These are phyloP conservation scores for Strigamia maritima DNA, from an alignment of 2,888 invertebrate genomes.

Conservation along the genomic window DNA sequence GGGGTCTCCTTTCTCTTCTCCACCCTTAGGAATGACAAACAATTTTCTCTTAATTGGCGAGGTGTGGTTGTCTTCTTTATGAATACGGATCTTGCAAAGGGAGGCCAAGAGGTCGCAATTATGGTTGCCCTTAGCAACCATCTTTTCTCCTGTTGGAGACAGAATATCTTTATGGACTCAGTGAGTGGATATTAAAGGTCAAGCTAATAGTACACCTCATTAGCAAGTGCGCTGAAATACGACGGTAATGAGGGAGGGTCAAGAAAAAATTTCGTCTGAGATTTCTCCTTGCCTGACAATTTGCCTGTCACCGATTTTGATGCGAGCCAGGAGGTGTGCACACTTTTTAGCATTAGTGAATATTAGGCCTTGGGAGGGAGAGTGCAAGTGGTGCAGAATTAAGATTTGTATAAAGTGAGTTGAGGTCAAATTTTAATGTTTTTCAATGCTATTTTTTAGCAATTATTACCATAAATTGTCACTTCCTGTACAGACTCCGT, in stretches of 20 bases:
- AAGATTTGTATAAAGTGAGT: not conserved
- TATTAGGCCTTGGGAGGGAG: not conserved
- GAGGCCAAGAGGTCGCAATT: conserved; percentile 25
- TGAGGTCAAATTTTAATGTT: not conserved
- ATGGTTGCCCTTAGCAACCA: conserved; percentile 29
- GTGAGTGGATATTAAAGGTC: conserved; percentile 27
- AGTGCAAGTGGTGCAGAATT: not conserved
- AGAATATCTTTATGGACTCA: conserved; percentile 26
- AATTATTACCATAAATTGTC: not conserved
- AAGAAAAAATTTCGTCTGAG: not conserved
- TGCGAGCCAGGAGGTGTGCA: conserved; percentile 5
- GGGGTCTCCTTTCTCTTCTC: conserved; percentile 16
- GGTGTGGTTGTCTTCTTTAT: conserved; percentile 27
- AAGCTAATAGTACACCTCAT: conserved; percentile 24
- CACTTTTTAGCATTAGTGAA: not conserved
- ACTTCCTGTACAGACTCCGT: too few species aligned
- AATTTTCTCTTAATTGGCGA: conserved; percentile 29
- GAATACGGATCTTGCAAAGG: conserved; percentile 24
- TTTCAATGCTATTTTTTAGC: not conserved
- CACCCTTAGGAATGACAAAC: conserved; percentile 15
- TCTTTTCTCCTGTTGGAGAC: conserved; percentile 16
- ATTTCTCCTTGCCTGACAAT: not conserved
- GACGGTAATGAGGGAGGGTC: conserved; percentile 3
- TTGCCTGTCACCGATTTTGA: not conserved
- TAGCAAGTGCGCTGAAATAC: conserved; percentile 5